Conservation (phyloP, 2,888 invertebrate species). For the Pristionchus entomophagus region DNA sequence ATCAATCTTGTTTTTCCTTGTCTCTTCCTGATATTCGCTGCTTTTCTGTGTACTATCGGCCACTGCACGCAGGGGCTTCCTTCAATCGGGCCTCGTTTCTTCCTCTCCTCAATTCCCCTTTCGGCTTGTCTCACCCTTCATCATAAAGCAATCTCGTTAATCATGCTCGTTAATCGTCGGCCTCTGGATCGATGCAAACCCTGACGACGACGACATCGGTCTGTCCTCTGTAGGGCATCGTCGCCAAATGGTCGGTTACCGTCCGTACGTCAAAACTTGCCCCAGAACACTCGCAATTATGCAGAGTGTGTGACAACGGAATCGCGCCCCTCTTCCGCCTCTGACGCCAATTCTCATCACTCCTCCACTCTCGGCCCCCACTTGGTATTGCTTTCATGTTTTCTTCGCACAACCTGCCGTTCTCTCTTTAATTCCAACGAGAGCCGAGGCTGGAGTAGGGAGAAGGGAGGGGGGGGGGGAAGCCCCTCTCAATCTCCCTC, state of each 20-base stretch:
- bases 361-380: too few species aligned
- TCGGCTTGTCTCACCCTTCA: neutral
- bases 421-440: neutral
- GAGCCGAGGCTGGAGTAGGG: neutral
- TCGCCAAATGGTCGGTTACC: neutral
- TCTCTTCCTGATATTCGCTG: too few species aligned
- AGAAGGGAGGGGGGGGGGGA: neutral
- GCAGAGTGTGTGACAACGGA: neutral
- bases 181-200: too few species aligned
- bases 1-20: conserved; percentile 12
- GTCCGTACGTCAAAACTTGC: neutral
- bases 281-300: neutral
- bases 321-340: too few species aligned
- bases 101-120: neutral
- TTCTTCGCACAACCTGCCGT: neutral
- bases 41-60: neutral
- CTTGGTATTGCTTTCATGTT: neutral
- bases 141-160: neutral
- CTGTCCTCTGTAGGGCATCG: neutral
- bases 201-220: too few species aligned
- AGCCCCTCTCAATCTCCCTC: conserved; percentile 6
- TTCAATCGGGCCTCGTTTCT: neutral
- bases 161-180: neutral
- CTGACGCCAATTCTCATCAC: too few species aligned
- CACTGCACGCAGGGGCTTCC: neutral